phyloP scores from a whole-genome alignment of 2,888 invertebrate genomes.

The Scaptodrosophila latifasciaeformis region DNA sequence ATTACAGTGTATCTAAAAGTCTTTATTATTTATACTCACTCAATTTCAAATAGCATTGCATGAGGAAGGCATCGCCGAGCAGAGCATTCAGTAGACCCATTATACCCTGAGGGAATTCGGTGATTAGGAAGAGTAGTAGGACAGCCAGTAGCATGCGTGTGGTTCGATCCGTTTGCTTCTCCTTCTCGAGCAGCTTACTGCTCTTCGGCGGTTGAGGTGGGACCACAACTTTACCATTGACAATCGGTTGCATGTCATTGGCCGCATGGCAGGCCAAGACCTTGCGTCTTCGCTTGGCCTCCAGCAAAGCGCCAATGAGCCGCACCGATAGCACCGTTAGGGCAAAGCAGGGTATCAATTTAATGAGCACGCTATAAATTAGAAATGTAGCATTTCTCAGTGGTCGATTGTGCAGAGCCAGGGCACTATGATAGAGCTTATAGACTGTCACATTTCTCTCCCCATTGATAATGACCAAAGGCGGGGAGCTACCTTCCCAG shows the following conservation, averaged over 20 bases:
- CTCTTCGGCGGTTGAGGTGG: slow-evolving; percentile 60
- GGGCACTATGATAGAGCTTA: slow-evolving; percentile 81
- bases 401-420: slow-evolving; percentile 78
- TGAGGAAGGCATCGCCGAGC: slow-evolving; percentile 84
- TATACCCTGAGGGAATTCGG: slow-evolving; percentile 92
- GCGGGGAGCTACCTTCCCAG: too few species aligned
- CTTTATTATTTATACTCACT: slow-evolving; percentile 77
- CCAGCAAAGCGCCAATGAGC: slow-evolving; percentile 85
- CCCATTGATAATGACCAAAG: slow-evolving; percentile 16
- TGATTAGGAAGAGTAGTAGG: slow-evolving; percentile 88
- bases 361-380: slow-evolving; percentile 94
- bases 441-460: slow-evolving; percentile 82
- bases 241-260: slow-evolving; percentile 75
- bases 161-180: slow-evolving; percentile 86
- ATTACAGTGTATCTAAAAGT: too few species aligned
- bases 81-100: slow-evolving; percentile 86
- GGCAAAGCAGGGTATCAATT: slow-evolving; percentile 91
- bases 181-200: slow-evolving; percentile 74
- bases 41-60: slow-evolving; percentile 86
- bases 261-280: slow-evolving; percentile 78
- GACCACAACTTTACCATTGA: slow-evolving; percentile 71
- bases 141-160: slow-evolving; percentile 93
- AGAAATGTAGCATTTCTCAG: slow-evolving; percentile 87
- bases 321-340: slow-evolving; percentile 88
- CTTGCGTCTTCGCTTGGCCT: slow-evolving; percentile 85